Evolutionary conservation across 2,888 invertebrate genomes (phyloP), one percentile per base, ranked within the genome.

Genomic region (Hirtodrosophila alboralis): DNA sequence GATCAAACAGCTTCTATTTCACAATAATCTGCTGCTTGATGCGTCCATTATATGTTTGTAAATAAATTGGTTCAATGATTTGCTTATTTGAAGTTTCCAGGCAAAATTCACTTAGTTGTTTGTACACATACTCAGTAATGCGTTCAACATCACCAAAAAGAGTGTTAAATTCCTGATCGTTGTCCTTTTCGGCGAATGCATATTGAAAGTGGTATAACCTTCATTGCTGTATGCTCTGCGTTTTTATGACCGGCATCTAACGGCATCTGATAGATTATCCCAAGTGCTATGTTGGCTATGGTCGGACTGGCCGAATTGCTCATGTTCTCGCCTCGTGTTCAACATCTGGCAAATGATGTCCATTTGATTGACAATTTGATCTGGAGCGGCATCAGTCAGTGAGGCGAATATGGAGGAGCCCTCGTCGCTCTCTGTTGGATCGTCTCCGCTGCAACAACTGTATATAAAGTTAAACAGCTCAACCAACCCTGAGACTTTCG

Each of bases 1-100:
- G 94, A 64, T 93, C 93, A 18, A 95, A 91, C 43, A 96, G 89
- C 84, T 95, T 94, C 76, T 94, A 92, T 85, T 95, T 95, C 56
- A 94, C 91, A 41, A 90, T 88, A 60, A 93, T 92, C 91, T 95
- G 95, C 88, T 95, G 95, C 89, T 95, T 95, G 2, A 93, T 91
- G 52, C 93, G 92, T 0, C 94, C 93, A 58, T 95, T 91, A 54
- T 94, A 93, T n/a, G n/a, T n/a, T n/a, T n/a, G n/a, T n/a, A n/a
- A n/a, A n/a, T n/a, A n/a, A n/a, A n/a, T n/a, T n/a, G n/a, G n/a
- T 4, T 93, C 93, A 12, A 93, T 89, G n/a, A 92, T 89, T 40
- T 90, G 90, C 59, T 94, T 93, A 56, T 91, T 91, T 8, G 93
- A 93, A 13, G 94, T 91, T 75, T 92, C 92, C 44, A 96, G 90